These are phyloP conservation scores for Tetragnatha montana DNA, from an alignment of 2,888 invertebrate genomes.

Conservation along the genomic window DNA sequence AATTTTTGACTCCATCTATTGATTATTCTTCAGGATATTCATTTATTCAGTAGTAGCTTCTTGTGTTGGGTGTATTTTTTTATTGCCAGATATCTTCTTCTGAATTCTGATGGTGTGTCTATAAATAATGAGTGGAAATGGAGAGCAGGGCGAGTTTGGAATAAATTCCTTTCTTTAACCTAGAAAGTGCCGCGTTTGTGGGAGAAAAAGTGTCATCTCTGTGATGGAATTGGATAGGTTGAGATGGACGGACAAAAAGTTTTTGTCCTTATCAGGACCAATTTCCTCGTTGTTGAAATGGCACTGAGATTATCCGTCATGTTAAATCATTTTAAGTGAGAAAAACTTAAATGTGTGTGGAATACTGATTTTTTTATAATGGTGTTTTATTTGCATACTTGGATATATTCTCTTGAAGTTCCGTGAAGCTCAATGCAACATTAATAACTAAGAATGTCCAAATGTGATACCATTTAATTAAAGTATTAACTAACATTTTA, in stretches of 20 bases:
- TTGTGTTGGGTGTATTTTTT: not conserved
- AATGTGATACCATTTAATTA: too few relatives aligned
- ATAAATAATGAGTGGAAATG: slow-evolving; percentile 28
- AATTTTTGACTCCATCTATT: slow-evolving; percentile 7
- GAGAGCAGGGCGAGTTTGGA: slow-evolving; percentile 37
- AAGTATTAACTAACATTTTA: too few relatives aligned
- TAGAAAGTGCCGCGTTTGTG: slow-evolving; percentile 7
- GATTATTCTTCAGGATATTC: slow-evolving; percentile 6
- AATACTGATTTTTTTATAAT: too few relatives aligned
- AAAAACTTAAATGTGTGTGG: too few relatives aligned
- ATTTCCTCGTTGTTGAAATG: too few relatives aligned
- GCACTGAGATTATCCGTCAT: too few relatives aligned
- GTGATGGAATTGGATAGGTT: not conserved
- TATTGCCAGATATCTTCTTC: not conserved
- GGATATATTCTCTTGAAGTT: too few relatives aligned
- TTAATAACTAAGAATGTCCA: too few relatives aligned
- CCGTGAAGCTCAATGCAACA: too few relatives aligned
- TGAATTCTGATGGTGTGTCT: not conserved
- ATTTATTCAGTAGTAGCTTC: slow-evolving; percentile 8
- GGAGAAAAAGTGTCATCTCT: not conserved
- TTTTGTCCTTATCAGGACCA: too few relatives aligned
- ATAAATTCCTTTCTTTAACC: slow-evolving; percentile 40
- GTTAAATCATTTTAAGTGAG: too few relatives aligned
- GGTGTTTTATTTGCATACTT: too few relatives aligned
- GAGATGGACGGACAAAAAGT: not conserved